These are phyloP conservation scores for Pinctada fucata DNA, from an alignment of 2,888 invertebrate species.

Conservation along the genomic window DNA sequence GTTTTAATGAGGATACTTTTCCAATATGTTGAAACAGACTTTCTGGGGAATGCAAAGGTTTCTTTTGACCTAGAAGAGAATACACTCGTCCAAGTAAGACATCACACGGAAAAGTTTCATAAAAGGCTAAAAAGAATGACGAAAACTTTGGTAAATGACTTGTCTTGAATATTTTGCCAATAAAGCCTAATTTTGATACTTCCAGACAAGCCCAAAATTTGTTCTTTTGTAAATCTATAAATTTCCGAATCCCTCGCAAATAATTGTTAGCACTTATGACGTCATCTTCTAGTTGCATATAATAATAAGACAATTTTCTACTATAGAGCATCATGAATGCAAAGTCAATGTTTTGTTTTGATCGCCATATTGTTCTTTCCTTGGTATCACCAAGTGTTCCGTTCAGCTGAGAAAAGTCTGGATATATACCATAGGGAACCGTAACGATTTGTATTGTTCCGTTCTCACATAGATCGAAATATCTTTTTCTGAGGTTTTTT, in stretches of 20 bases:
- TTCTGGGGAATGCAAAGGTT: conserved; percentile 41
- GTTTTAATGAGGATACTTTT: conserved; percentile 50
- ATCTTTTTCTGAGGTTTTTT: conserved; percentile 43
- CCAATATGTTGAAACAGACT: conserved; percentile 58
- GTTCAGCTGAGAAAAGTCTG: conserved; percentile 55
- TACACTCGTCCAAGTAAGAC: conserved; percentile 47
- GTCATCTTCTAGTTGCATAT: conserved; percentile 77
- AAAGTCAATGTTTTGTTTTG: conserved; percentile 77
- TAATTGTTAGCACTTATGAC: conserved; percentile 71
- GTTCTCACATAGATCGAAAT: conserved; percentile 58
- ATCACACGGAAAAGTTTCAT: conserved; percentile 54
- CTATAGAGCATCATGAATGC: conserved; percentile 74
- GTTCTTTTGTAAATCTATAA: conserved; percentile 58
- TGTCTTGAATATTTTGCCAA: conserved; percentile 59
- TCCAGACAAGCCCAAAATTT: conserved; percentile 55
- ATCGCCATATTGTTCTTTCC: conserved; percentile 74
- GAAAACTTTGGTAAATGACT: conserved; percentile 48
- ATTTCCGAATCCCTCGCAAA: conserved; percentile 68
- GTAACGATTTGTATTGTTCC: conserved; percentile 75
- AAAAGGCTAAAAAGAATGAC: conserved; percentile 67
- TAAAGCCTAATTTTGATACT: conserved; percentile 58
- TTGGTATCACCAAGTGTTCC: conserved; percentile 71
- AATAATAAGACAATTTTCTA: conserved; percentile 68
- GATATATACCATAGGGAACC: conserved; percentile 62
- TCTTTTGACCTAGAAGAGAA: conserved; percentile 41